Base-by-base conservation (phyloP, 2,888 invertebrate genomes). In the Xylocampa areola region DNA sequence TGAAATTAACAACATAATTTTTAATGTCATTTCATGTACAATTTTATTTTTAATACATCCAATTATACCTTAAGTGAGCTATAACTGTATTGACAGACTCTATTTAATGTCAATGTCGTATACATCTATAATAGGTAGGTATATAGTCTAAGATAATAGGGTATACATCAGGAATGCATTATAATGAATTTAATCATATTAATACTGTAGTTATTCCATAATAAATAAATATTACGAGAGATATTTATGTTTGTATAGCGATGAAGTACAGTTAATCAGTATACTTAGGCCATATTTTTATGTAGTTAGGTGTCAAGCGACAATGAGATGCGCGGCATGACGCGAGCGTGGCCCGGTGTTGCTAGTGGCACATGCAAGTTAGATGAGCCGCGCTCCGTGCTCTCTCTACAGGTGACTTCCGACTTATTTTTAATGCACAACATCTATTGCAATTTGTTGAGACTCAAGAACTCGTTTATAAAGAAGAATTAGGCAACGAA, bases 311-410 rank as follows among this genome's bases (percentile, higher is more conserved):
- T 69, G 53, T 45, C 53, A 57, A 27, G 53, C 50, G 66, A 75
- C 84, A 84, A 85, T 80, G 85, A 82, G 81, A 85, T 83, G 83
- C 81, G 60, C 73, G 62, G 72, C 69, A 75, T 70, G 80, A 64
- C 65, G 68, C 76, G 68, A 49, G 74, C 69, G 68, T 65, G 61
- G 76, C 72, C 67, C 70, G 78, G 79, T 74, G 84, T 76, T 76
- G n/a, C n/a, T n/a, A n/a, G n/a, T n/a, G 66, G 79, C 68, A 76
- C 82, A 87, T 91, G 86, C 87, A 91, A 88, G 82, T 89, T 88
- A 82, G 80, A 90, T 89, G 89, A 90, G 82, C 72, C 60, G 66
- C 70, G 64, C 62, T 69, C 69, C 67, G 68, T 65, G 47, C 54
- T 57, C 79, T 80, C 79, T 81, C 75, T 78, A 82, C 86, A 88